Percentiles rank a stretch among this genome's conserved stretches.
Conservation (phyloP, 2,797 vertebrate species). For the Micrastur ruficollis region DNA sequence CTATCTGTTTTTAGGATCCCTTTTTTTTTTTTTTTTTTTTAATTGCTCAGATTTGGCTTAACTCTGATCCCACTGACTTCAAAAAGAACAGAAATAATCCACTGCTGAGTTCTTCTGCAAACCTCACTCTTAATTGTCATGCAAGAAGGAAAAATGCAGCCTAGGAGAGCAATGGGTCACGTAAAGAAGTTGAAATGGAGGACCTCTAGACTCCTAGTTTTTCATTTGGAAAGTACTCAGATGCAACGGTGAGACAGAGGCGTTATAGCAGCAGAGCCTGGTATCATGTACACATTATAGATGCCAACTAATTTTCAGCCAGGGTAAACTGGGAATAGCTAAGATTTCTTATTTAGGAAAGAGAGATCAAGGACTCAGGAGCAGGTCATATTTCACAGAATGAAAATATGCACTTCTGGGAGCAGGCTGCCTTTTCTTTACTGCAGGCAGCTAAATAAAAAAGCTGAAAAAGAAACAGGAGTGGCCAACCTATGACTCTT, state of each 20-base stretch:
- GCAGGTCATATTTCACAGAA: background rate
- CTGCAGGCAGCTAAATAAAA: constrained; percentile 26
- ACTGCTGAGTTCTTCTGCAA: background rate
- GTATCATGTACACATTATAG: background rate
- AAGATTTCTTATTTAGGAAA: background rate
- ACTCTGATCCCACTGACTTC: background rate
- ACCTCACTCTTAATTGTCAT: background rate
- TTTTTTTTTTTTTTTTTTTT: background rate
- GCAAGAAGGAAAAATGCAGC: background rate
- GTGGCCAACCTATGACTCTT: background rate
- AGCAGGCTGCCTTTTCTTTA: constrained; percentile 10
- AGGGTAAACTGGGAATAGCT: background rate
- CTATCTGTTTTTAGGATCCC: background rate
- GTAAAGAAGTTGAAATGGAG: background rate
- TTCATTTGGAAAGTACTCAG: background rate
- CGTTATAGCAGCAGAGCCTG: background rate
- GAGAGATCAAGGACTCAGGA: background rate
- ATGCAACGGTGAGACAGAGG: background rate
- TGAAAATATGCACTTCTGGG: background rate
- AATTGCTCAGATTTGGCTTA: background rate
- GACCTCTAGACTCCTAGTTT: background rate
- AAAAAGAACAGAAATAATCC: background rate
- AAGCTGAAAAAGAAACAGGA: constrained; percentile 50
- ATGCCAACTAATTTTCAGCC: background rate
- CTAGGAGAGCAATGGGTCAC: background rate